A percentile compares a stretch with the other conserved stretches of the same genome.
Evolutionary conservation across 1,140 invertebrate genomes (phyloP).

Genomic region (Ruditapes philippinarum): DNA sequence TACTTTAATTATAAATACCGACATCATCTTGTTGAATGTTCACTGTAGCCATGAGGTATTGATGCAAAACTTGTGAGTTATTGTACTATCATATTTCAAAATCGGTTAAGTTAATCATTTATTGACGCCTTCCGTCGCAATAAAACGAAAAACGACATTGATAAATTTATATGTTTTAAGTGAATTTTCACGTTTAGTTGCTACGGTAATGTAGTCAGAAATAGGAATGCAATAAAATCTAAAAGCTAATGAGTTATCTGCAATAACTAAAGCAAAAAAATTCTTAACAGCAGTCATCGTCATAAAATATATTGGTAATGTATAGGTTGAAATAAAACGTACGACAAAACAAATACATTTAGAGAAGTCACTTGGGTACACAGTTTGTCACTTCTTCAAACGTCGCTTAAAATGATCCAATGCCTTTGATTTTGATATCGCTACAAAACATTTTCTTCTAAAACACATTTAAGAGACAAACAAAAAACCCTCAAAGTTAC

Average conservation of each 20-base stretch:
- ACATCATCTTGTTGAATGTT: background rate
- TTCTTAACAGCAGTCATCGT: conserved; percentile 9
- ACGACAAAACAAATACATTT: background rate
- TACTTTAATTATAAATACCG: background rate
- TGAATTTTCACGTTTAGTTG: conserved; percentile 20
- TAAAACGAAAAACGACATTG: conserved; percentile 42
- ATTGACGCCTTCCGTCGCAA: conserved; percentile 50
- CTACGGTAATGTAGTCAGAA: conserved; percentile 22
- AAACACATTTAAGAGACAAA: no score
- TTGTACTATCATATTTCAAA: conserved; percentile 42
- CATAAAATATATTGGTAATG: conserved; percentile 16
- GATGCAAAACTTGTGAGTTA: conserved; percentile 41
- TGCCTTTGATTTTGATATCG: background rate
- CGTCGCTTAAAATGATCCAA: background rate
- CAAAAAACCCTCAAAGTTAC: no score
- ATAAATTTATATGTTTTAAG: conserved; percentile 54
- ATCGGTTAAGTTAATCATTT: conserved; percentile 43
- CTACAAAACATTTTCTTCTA: no score
- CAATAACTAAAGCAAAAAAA: background rate
- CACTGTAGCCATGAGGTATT: conserved; percentile 17
- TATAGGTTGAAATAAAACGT: background rate
- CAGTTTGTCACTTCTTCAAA: background rate
- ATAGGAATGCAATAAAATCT: conserved; percentile 47
- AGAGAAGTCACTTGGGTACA: background rate
- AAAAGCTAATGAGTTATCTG: conserved; percentile 41